Conservation (phyloP, 2,797 vertebrate species). For the Sphenodon punctatus region DNA sequence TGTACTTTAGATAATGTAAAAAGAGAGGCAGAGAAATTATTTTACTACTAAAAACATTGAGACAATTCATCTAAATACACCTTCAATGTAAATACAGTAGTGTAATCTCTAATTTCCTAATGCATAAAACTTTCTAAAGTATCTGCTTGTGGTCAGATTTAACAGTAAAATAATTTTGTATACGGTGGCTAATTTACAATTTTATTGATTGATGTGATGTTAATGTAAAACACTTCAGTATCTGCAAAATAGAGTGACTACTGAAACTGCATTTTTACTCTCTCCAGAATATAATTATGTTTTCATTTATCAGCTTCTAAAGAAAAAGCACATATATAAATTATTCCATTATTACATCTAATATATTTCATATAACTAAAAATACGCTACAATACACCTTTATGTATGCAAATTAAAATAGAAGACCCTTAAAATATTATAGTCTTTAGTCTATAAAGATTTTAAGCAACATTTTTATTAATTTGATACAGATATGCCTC, state of each 20-base stretch:
- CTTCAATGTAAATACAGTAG: neutral
- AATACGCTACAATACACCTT: constrained; percentile 59
- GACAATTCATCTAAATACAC: neutral
- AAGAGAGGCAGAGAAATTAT: neutral
- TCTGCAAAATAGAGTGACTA: too few relatives aligned
- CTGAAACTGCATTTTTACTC: constrained; percentile 21
- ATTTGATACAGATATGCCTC: constrained; percentile 99
- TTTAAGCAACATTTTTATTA: constrained; percentile 86
- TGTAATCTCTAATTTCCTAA: neutral
- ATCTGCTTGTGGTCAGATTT: neutral
- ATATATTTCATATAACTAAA: constrained; percentile 36
- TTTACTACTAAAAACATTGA: constrained; percentile 44
- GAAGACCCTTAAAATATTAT: constrained; percentile 70
- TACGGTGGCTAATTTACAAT: constrained; percentile 12
- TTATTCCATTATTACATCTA: constrained; percentile 43
- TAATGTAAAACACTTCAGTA: too few relatives aligned
- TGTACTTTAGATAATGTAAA: constrained; percentile 12
- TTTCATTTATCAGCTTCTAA: constrained; percentile 49
- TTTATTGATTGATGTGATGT: constrained; percentile 21
- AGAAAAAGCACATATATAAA: constrained; percentile 39
- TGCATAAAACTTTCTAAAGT: constrained; percentile 14
- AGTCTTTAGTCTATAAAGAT: constrained; percentile 77
- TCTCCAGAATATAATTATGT: constrained; percentile 14
- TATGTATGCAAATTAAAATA: constrained; percentile 75
- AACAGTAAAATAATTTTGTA: constrained; percentile 7